Conservation (phyloP, 2,113 vertebrate species). For the Otus sunia region DNA sequence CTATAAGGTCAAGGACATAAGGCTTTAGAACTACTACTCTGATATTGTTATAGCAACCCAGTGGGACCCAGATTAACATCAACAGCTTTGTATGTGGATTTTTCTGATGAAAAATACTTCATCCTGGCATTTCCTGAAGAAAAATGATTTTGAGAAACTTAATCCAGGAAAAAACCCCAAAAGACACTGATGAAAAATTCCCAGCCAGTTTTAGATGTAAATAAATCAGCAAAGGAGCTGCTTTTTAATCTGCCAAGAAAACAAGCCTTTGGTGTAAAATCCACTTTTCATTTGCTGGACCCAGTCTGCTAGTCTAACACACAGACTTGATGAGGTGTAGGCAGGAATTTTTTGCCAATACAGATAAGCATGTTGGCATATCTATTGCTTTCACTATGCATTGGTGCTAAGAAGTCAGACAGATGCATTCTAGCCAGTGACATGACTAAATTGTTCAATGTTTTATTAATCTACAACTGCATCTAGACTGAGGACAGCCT, state of each 20-base stretch:
- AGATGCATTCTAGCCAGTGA: neutral
- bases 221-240: neutral
- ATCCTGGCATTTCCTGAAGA: neutral
- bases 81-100: neutral
- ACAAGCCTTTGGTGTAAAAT: neutral
- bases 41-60: neutral
- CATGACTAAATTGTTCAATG: neutral
- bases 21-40: neutral
- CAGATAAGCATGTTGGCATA: neutral
- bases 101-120: neutral
- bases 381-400: neutral
- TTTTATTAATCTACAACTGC: neutral
- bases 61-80: neutral
- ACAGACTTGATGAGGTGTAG: neutral
- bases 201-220: neutral
- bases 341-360: neutral
- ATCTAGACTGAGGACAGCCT: neutral
- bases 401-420: neutral
- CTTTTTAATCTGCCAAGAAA: conserved; percentile 8
- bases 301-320: neutral
- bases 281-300: neutral
- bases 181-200: neutral
- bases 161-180: neutral
- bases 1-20: neutral
- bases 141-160: neutral